Evolutionary conservation across 1,140 invertebrate species (phyloP), one percentile per base, ranked within the genome.

Genomic region (Drosophila tani): DNA sequence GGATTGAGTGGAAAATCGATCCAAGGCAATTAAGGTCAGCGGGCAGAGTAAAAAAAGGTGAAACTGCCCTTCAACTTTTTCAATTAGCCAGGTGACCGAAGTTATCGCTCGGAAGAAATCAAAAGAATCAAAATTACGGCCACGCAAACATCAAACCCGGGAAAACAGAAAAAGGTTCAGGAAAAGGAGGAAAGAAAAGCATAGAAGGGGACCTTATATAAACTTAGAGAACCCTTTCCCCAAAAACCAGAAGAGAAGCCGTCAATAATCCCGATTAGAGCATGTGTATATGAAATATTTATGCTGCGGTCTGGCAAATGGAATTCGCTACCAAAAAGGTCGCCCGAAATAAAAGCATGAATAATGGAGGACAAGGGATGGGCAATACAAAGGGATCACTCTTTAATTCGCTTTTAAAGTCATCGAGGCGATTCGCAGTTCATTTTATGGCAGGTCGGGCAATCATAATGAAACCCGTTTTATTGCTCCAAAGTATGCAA

Each of bases 21-120:
- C 80, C 49, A 51, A 73, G 66, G 60, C 79, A 86, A 86, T 86
- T 86, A 82, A 86, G 82, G 82, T 76, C 82, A 85, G 66, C 75
- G 55, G 47, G 41, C 3, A 29, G 9, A 15, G 19, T 8, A 53
- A 38, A 59, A 38, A 47, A 27, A 56, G 59, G 46, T 51, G 58
- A 62, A 86, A 79, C 82, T 82, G 81, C 75, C 75, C 82, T 79
- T 43, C 70, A 86, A 86, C 70, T 82, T 86, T 86, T 86, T 86
- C 82, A 86, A 86, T 86, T 86, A 75, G 57, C 64, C 76, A 83
- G 79, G 76, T 76, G 81, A 81, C 71, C 82, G 14, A 82, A 86
- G 62, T 79, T 86, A 86, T 86, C 82, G 75, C 70, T 86, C 46
- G 75, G 55, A 79, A 82, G 79, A 69, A 74, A 74, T 74, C 70